These are phyloP conservation scores for Nanorana parkeri DNA, from an alignment of 2,113 vertebrate genomes.

Conservation along the genomic window DNA sequence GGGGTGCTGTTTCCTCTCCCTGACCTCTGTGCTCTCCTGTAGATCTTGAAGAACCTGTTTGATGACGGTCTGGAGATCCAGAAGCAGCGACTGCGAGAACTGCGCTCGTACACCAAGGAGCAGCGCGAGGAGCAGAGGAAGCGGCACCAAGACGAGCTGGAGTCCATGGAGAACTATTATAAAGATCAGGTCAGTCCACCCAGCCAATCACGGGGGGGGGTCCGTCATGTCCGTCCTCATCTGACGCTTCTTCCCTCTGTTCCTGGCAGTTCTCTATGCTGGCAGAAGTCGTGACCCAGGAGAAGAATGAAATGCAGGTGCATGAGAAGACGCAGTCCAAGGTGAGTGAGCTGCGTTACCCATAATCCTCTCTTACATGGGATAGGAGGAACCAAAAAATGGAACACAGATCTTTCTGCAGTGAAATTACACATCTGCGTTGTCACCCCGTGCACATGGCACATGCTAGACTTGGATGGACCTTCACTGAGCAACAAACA, in stretches of 20 bases:
- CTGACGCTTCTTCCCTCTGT: not conserved
- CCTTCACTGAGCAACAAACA: too few relatives aligned
- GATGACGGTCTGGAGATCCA: constrained; percentile 92
- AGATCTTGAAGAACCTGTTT: constrained; percentile 93
- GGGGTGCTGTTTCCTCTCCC: too few relatives aligned
- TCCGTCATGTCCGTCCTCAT: not conserved
- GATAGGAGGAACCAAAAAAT: too few relatives aligned
- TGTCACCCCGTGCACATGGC: too few relatives aligned
- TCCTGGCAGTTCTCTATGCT: constrained; percentile 87
- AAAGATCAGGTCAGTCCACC: constrained; percentile 83
- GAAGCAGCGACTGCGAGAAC: constrained; percentile 84
- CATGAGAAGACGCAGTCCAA: constrained; percentile 88
- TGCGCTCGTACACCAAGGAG: constrained; percentile 82
- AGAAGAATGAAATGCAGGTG: constrained; percentile 82
- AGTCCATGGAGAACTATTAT: constrained; percentile 96
- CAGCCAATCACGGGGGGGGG: not conserved
- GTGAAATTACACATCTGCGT: too few relatives aligned
- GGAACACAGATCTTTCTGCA: too few relatives aligned
- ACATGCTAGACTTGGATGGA: too few relatives aligned
- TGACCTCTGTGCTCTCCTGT: not conserved
- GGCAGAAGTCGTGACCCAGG: constrained; percentile 86
- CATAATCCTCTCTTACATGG: too few relatives aligned
- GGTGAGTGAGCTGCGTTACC: constrained; percentile 66
- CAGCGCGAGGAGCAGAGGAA: constrained; percentile 80
- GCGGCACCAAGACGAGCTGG: constrained; percentile 80